These are phyloP conservation scores for Lasioglossum oenotherae DNA, from an alignment of 2,888 invertebrate genomes.

Conservation along the genomic window DNA sequence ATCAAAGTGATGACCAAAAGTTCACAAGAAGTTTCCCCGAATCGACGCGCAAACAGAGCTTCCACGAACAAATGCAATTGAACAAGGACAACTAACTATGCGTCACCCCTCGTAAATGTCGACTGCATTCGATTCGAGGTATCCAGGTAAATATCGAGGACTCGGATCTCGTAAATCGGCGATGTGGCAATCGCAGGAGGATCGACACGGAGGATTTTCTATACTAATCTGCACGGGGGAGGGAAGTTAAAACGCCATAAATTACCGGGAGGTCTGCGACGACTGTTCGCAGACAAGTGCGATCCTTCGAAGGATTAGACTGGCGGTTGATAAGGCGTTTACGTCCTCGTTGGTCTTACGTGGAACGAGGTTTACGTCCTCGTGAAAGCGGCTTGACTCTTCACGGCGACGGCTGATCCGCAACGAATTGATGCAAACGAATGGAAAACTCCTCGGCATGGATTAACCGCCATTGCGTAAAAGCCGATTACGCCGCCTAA, in stretches of 20 bases:
- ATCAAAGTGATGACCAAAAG: background rate
- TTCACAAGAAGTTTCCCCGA: background rate
- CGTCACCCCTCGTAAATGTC: background rate
- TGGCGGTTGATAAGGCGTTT: conserved; percentile 62
- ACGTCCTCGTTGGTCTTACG: conserved; percentile 53
- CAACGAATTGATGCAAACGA: conserved; percentile 36
- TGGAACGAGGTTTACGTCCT: conserved; percentile 55
- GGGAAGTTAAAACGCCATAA: conserved; percentile 71
- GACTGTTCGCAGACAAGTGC: conserved; percentile 52
- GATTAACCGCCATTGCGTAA: conserved; percentile 48
- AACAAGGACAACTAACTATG: background rate
- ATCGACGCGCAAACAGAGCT: too few species aligned
- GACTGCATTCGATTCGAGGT: background rate
- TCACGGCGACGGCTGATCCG: conserved; percentile 47
- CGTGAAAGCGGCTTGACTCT: conserved; percentile 55
- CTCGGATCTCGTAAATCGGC: conserved; percentile 32
- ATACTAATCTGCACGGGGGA: conserved; percentile 61
- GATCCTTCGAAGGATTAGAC: conserved; percentile 63
- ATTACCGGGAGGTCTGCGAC: conserved; percentile 56
- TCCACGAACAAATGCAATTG: background rate
- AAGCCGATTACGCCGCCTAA: conserved; percentile 15
- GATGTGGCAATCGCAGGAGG: conserved; percentile 46
- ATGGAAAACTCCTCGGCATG: conserved; percentile 33
- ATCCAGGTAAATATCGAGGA: conserved; percentile 19
- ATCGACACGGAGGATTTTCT: conserved; percentile 58